These are phyloP conservation scores for Chrosomus eos DNA, from an alignment of 2,797 vertebrate species.

Conservation along the genomic window DNA sequence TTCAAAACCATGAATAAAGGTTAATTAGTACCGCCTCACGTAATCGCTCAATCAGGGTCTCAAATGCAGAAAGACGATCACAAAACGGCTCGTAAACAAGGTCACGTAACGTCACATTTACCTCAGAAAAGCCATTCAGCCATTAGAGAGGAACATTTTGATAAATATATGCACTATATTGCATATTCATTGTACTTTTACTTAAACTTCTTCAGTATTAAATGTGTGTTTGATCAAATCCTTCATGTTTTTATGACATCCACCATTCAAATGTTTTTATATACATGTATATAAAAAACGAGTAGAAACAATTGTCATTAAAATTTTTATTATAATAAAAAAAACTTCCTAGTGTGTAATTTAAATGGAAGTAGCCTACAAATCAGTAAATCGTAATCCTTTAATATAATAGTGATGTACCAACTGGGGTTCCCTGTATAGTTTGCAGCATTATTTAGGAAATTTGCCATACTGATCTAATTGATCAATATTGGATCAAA, in stretches of 20 bases:
- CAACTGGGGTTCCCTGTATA: background rate
- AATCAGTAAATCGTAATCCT: background rate
- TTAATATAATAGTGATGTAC: background rate
- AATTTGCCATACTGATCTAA: background rate
- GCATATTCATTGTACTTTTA: background rate
- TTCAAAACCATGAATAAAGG: background rate
- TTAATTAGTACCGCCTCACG: background rate
- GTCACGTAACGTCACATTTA: background rate
- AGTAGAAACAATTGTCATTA: background rate
- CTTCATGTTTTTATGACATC: background rate
- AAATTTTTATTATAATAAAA: background rate
- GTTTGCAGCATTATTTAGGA: background rate
- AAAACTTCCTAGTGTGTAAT: background rate
- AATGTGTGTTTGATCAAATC: background rate
- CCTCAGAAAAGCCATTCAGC: background rate
- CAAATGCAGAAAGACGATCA: background rate
- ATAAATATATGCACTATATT: background rate
- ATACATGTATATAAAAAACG: too few relatives aligned
- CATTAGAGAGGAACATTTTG: too few relatives aligned
- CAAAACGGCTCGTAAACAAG: background rate
- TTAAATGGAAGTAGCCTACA: background rate
- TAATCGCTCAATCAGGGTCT: background rate
- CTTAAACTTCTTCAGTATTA: background rate
- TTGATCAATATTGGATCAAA: background rate
- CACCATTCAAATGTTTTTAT: background rate